Evolutionary conservation across 2,113 vertebrate genomes (phyloP), one percentile per base, ranked within the genome.

Genomic region (Misgurnus anguillicaudatus): DNA sequence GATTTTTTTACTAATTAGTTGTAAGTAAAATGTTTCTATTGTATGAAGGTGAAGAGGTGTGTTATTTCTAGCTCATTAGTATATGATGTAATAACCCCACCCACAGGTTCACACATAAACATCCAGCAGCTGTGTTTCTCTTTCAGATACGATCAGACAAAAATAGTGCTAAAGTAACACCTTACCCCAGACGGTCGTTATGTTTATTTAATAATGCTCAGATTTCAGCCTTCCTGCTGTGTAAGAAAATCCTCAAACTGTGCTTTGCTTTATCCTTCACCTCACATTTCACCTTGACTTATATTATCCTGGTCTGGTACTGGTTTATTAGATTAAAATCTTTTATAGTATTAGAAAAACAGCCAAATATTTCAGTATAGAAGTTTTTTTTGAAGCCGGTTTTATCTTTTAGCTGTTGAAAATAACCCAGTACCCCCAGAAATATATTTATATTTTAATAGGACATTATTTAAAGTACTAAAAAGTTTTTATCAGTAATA

Each of bases 61-160:
- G 24, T 64, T 39, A 16, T 63, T 62, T 62, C 42, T 39, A 41
- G 10, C 13, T 51, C 8, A 24, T 21, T 7, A 62, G 31, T n/a
- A 79, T 39, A 72, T 64, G 66, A 79, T 55, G 51, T 79, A 16
- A 71, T 79, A 51, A 79, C 66, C 41, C 21, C 38, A 65, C 21
- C 47, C 38, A 48, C 31, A 81, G 64, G 24, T 31, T 31, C 24
- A 1, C 24, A 81, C 73, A 64, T 65, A 66, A 66, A 41, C 70
- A 61, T 45, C 63, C 77, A 45, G 39, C 73, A 70, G 70, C 75
- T 82, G 51, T 76, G 65, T 77, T 79, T 65, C 39, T 82, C 16
- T 77, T 82, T 67, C 57, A 69, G 73, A 82, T 80, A 68, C 77
- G 64, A 85, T 82, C 77, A 69, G 48, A 61, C 61, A 66, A 63